A percentile compares a stretch with the other conserved stretches of the same genome.
Evolutionary conservation across 2,888 invertebrate genomes (phyloP).

Genomic region (Coelinius sp.): DNA sequence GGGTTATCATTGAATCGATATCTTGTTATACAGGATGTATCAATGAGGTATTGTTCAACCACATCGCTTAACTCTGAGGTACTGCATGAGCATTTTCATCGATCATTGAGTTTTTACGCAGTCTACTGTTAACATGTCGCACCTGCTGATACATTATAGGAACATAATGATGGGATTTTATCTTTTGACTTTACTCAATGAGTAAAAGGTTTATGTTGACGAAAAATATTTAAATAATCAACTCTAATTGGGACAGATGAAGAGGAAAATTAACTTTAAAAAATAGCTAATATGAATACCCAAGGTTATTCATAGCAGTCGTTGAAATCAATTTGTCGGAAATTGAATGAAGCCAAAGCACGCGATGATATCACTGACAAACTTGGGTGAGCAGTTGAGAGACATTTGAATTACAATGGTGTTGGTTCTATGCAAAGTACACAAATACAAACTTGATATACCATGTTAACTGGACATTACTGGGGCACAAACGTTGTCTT

Average conservation of each 20-base stretch:
- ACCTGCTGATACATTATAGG: neutral
- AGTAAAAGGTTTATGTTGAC: too few relatives aligned
- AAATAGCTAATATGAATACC: neutral
- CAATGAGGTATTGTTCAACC: neutral
- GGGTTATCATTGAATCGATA: slow-evolving; percentile 13
- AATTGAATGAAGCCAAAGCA: slow-evolving; percentile 41
- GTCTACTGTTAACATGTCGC: neutral
- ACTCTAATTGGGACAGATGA: too few relatives aligned
- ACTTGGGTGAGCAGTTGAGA: slow-evolving; percentile 29
- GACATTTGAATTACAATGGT: neutral
- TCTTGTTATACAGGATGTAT: slow-evolving; percentile 1
- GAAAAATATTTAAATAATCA: too few relatives aligned
- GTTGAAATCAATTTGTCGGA: slow-evolving; percentile 51
- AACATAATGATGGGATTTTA: neutral
- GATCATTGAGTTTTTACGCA: slow-evolving; percentile 1
- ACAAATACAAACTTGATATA: neutral
- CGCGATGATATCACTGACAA: slow-evolving; percentile 53
- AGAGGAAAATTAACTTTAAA: neutral
- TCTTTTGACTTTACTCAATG: neutral
- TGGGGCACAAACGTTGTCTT: slow-evolving; percentile 20
- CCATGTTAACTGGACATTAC: neutral
- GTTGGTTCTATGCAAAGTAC: neutral
- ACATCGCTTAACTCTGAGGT: neutral
- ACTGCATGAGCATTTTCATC: slow-evolving; percentile 14
- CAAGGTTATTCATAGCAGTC: slow-evolving; percentile 22